A percentile compares a stretch with the other conserved stretches of the same genome.
Conservation (phyloP, 2,113 vertebrate species). For the Mormyrus iriodes region DNA sequence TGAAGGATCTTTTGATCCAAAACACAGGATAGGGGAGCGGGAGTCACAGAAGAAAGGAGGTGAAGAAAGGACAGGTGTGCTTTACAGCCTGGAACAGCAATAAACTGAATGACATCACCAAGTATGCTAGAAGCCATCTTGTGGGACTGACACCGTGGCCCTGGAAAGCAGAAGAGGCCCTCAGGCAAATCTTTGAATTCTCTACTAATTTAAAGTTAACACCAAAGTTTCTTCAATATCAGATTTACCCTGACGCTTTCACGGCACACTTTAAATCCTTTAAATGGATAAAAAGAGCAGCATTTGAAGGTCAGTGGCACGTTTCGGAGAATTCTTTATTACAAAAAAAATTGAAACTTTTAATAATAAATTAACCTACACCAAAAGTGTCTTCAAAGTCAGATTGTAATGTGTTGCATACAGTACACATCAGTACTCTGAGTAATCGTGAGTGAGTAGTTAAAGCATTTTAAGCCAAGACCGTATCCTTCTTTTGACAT, state of each 20-base stretch:
- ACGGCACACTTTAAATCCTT: background rate
- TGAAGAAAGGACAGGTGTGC: background rate
- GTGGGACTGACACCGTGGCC: background rate
- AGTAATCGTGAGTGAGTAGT: background rate
- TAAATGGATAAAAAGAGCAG: background rate
- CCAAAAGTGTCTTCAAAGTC: background rate
- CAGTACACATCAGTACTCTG: background rate
- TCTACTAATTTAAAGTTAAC: constrained; percentile 13
- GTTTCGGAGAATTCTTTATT: background rate
- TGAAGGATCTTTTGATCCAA: constrained; percentile 4
- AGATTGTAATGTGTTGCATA: background rate
- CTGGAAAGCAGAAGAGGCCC: background rate
- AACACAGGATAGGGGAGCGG: background rate
- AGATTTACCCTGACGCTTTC: constrained; percentile 2
- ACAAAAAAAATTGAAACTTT: background rate
- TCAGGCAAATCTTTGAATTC: constrained; percentile 2
- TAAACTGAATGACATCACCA: background rate
- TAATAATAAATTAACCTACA: background rate
- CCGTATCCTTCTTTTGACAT: background rate
- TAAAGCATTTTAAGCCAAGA: background rate
- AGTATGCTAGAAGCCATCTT: background rate
- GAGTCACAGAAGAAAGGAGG: background rate
- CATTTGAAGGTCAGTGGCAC: background rate
- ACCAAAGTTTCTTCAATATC: constrained; percentile 8
- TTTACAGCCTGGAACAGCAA: background rate